These are phyloP conservation scores for Silurus glanis DNA, from an alignment of 2,113 vertebrate genomes.

Conservation along the genomic window DNA sequence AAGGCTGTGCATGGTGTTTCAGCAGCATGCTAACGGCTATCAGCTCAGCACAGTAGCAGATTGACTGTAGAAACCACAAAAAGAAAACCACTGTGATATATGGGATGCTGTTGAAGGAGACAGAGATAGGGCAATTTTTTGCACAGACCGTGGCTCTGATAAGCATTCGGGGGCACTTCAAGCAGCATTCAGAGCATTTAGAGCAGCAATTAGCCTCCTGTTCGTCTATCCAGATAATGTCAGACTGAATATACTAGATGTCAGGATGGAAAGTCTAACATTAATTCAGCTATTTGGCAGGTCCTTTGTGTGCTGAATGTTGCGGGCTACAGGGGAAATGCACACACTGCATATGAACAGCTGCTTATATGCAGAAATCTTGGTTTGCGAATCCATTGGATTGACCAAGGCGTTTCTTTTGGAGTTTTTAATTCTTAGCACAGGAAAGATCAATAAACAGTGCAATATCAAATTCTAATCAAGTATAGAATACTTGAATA, in stretches of 20 bases:
- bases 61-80: slow-evolving; percentile 16
- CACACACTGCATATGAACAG: background rate
- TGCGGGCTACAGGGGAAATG: background rate
- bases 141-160: slow-evolving; percentile 43
- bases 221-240: slow-evolving; percentile 44
- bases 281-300: background rate
- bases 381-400: background rate
- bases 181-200: slow-evolving; percentile 44
- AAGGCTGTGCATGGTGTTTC: background rate
- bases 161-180: slow-evolving; percentile 45
- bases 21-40: slow-evolving; percentile 25
- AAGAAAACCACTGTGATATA: slow-evolving; percentile 43
- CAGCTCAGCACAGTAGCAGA: slow-evolving; percentile 8
- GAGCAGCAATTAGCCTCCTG: slow-evolving; percentile 49
- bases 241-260: slow-evolving; percentile 40
- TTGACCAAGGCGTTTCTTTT: background rate
- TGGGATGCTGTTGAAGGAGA: slow-evolving; percentile 49
- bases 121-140: slow-evolving; percentile 47
- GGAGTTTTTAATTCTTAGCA: background rate
- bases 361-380: background rate
- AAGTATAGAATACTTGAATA: background rate
- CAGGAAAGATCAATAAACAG: background rate
- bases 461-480: background rate
- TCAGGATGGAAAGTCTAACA: slow-evolving; percentile 12
- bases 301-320: background rate